These are phyloP conservation scores for Hirtodrosophila trivittata DNA, from an alignment of 2,888 invertebrate species.

Conservation along the genomic window DNA sequence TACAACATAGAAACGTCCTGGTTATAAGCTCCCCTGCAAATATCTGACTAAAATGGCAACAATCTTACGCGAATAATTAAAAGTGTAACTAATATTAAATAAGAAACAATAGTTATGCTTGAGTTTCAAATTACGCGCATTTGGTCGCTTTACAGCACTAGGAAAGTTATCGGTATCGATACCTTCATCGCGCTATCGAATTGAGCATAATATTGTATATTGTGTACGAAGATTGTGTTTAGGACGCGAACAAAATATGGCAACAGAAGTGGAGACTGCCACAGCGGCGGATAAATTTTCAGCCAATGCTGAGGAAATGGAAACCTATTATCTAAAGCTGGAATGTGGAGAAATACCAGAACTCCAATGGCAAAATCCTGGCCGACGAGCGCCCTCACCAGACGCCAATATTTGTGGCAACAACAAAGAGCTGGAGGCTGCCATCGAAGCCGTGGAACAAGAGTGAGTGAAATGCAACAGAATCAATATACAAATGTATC, in stretches of 20 bases:
- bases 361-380: constrained; percentile 92
- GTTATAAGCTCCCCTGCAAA: too few relatives aligned
- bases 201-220: not conserved
- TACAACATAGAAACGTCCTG: too few relatives aligned
- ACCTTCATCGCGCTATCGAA: too few relatives aligned
- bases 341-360: constrained; percentile 88
- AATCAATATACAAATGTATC: too few relatives aligned
- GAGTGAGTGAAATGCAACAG: too few relatives aligned
- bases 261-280: constrained; percentile 68
- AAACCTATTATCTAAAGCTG: constrained; percentile 88
- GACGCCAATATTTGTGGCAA: constrained; percentile 81
- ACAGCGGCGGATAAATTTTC: constrained; percentile 67
- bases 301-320: constrained; percentile 87
- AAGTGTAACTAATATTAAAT: too few relatives aligned
- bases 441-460: constrained; percentile 85
- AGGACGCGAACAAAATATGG: constrained; percentile 33
- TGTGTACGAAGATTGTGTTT: not conserved
- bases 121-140: not conserved
- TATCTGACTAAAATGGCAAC: too few relatives aligned
- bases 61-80: too few relatives aligned
- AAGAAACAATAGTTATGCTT: not conserved
- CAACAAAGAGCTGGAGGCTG: constrained; percentile 82
- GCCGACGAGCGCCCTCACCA: constrained; percentile 90
- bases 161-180: not conserved
- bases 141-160: not conserved